Evolutionary conservation across 2,797 vertebrate species (phyloP), one percentile per base, ranked within the genome.

Genomic region (Buceros bicornis): DNA sequence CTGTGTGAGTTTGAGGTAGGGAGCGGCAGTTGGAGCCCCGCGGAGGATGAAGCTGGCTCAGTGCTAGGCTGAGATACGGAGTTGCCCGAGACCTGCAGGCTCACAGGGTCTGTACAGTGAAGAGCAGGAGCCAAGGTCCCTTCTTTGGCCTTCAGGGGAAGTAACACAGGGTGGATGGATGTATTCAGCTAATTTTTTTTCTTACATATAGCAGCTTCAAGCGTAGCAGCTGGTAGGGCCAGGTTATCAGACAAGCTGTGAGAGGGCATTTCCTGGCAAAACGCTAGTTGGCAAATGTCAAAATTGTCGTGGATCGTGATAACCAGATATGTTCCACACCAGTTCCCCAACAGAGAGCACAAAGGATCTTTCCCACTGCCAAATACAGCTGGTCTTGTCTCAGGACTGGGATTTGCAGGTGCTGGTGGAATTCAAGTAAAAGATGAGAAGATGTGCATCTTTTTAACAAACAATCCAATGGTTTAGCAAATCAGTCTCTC

Each of bases 21-120:
- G 14, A 54, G 25, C 21, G 57, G 40, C 40, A 50, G 2, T 26
- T 3, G 17, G 35, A 58, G 16, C 31, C 9, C 29, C 9, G 11
- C 4, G 25, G 19, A 76, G 6, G n/a, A 28, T 16, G 56, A 67
- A 80, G 8, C 28, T 73, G 73, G 6, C 33, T 53, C 33, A 35
- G 2, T 0, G 1, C 28, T 33, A 3, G 4, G n/a, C 21, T 66
- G 29, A 71, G 50, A 47, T 6, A 11, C 1, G 1, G 1, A 3
- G 7, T 7, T 77, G 12, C 5, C 11, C 28, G 40, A 42, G 16
- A 73, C 5, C 14, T 18, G 13, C 1, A 5, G 11, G 22, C 9
- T 66, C 8, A 1, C 0, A 10, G 11, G 4, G 19, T 77, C 40
- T 13, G 5, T 2, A 7, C 4, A 17, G 28, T 1, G 21, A 69